These are phyloP conservation scores for Zapornia atra DNA, from an alignment of 2,113 vertebrate species.

Conservation along the genomic window DNA sequence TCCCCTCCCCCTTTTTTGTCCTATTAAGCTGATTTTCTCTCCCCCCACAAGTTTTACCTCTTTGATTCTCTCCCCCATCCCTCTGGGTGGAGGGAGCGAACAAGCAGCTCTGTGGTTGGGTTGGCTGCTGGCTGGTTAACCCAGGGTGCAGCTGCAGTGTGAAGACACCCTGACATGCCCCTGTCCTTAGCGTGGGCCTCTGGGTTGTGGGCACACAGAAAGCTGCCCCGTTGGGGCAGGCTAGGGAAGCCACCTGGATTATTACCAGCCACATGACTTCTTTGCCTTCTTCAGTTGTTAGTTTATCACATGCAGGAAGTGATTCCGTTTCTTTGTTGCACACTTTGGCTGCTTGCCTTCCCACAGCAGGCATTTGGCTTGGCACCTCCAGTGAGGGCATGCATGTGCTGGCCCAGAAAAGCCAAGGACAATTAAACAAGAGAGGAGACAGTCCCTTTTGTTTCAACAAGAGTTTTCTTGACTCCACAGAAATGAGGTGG, in stretches of 20 bases:
- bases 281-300: background rate
- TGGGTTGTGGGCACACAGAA: rapidly evolving
- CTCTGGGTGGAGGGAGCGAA: too few species aligned
- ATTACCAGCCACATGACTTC: background rate
- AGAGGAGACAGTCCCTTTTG: background rate
- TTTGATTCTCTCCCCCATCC: too few species aligned
- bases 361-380: background rate
- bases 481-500: background rate
- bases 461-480: background rate
- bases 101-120: too few species aligned
- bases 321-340: background rate
- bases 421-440: background rate
- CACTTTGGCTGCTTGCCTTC: background rate
- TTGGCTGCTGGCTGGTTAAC: too few species aligned
- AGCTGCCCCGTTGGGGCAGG: background rate
- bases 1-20: too few species aligned
- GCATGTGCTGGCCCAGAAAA: background rate
- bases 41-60: too few species aligned
- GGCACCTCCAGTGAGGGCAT: background rate
- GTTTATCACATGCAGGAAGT: background rate
- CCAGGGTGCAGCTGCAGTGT: background rate
- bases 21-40: too few species aligned
- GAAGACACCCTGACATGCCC: background rate
- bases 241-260: background rate
- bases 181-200: rapidly evolving